Evolutionary conservation across 2,113 vertebrate genomes (phyloP).

Genomic region (Stegostoma tigrinum): DNA sequence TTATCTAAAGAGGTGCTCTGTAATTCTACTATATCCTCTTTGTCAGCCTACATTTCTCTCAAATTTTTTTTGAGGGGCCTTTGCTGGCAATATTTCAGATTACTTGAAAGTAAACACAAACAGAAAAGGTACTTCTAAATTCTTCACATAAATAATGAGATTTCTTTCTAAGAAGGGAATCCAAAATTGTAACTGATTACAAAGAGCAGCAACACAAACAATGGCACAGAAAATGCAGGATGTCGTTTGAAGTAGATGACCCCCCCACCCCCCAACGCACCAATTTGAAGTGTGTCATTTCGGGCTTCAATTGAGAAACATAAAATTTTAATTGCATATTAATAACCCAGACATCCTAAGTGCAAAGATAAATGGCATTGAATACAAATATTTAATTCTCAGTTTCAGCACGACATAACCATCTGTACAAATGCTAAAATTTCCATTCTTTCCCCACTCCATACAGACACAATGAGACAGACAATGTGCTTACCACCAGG

Average conservation of each 20-base stretch:
- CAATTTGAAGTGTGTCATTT: background rate
- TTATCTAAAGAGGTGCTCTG: no score
- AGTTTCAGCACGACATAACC: background rate
- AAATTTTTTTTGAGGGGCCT: background rate
- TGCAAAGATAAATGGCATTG: background rate
- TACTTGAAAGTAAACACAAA: background rate
- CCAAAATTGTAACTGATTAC: background rate
- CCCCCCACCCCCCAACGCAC: no score
- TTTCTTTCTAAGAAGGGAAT: background rate
- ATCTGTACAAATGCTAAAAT: background rate
- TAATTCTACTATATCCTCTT: no score
- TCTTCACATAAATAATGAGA: background rate
- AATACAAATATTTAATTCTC: background rate
- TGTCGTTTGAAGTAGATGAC: background rate
- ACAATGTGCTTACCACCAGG: constrained; percentile 43
- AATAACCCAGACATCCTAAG: background rate
- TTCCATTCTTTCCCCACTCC: background rate
- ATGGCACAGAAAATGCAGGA: background rate
- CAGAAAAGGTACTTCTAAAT: background rate
- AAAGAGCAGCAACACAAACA: background rate
- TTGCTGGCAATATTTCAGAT: background rate
- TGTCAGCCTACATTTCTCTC: no score
- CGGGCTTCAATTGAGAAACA: background rate
- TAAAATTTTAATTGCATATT: background rate
- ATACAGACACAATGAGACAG: no score